Evolutionary conservation across 1,140 invertebrate genomes (phyloP).

Genomic region (Pogonomyrmex barbatus): DNA sequence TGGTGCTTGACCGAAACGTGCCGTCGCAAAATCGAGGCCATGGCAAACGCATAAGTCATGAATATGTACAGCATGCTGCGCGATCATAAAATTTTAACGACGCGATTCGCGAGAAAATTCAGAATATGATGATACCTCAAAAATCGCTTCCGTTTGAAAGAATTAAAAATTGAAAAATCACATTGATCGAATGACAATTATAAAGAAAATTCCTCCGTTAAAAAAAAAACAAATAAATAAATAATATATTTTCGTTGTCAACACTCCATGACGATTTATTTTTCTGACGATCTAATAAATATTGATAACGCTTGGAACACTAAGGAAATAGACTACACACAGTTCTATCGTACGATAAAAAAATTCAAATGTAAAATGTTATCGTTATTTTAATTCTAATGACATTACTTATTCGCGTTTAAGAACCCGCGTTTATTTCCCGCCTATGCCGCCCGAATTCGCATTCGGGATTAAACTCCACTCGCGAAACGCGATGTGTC

Average conservation of each 20-base stretch:
- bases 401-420: not conserved
- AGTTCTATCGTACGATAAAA: not conserved
- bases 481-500: slow-evolving; percentile 66
- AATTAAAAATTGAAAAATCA: not conserved
- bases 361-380: not conserved
- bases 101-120: slow-evolving; percentile 43
- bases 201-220: not conserved
- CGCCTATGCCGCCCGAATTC: not conserved
- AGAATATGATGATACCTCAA: not conserved
- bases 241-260: not conserved
- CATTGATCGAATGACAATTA: not conserved
- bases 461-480: slow-evolving; percentile 11
- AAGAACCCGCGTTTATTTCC: not conserved
- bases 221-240: not conserved
- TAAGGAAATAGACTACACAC: not conserved
- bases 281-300: not conserved
- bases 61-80: slow-evolving; percentile 51
- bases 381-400: not conserved
- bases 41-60: slow-evolving; percentile 55
- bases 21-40: slow-evolving; percentile 49
- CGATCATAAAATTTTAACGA: slow-evolving; percentile 55
- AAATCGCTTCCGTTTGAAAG: slow-evolving; percentile 6
- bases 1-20: slow-evolving; percentile 58
- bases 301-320: not conserved
- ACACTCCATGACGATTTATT: not conserved